Percentiles rank a stretch among this genome's conserved stretches.
Conservation (phyloP, 2,797 vertebrate species). For the Chromis chromis region DNA sequence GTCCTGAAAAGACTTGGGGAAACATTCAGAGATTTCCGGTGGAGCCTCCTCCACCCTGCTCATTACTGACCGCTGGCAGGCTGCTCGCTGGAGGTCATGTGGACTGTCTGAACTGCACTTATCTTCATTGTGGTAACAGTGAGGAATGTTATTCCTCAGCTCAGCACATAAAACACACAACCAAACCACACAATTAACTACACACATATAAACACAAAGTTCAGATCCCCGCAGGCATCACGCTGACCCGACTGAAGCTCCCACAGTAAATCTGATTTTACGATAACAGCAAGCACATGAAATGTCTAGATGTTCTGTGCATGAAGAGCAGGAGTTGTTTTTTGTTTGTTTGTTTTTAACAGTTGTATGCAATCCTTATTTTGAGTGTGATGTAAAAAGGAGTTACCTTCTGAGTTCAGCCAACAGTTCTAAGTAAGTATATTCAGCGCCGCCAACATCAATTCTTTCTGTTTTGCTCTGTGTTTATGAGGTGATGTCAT, state of each 20-base stretch:
- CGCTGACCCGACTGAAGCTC: background rate
- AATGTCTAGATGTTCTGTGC: too few relatives aligned
- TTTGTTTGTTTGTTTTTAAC: too few relatives aligned
- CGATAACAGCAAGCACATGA: background rate
- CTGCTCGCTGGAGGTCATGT: slow-evolving; percentile 14
- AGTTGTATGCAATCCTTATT: too few relatives aligned
- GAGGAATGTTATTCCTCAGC: slow-evolving; percentile 22
- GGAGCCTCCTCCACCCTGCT: slow-evolving; percentile 22
- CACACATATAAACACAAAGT: too few relatives aligned
- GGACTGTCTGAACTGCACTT: slow-evolving; percentile 20
- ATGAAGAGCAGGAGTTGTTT: too few relatives aligned
- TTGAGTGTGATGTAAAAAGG: too few relatives aligned
- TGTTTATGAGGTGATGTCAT: too few relatives aligned
- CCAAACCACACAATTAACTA: background rate
- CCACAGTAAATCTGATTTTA: slow-evolving; percentile 6
- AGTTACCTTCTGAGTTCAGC: too few relatives aligned
- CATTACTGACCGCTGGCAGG: slow-evolving; percentile 26
- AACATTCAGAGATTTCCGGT: background rate
- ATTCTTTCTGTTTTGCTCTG: too few relatives aligned
- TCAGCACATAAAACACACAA: background rate
- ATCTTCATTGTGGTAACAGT: slow-evolving; percentile 24
- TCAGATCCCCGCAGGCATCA: background rate
- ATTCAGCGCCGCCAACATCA: too few relatives aligned
- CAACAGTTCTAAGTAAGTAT: too few relatives aligned
- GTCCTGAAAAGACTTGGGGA: slow-evolving; percentile 8